These are phyloP conservation scores for Archegozetes longisetosus DNA, from an alignment of 1,140 invertebrate species.

Conservation along the genomic window DNA sequence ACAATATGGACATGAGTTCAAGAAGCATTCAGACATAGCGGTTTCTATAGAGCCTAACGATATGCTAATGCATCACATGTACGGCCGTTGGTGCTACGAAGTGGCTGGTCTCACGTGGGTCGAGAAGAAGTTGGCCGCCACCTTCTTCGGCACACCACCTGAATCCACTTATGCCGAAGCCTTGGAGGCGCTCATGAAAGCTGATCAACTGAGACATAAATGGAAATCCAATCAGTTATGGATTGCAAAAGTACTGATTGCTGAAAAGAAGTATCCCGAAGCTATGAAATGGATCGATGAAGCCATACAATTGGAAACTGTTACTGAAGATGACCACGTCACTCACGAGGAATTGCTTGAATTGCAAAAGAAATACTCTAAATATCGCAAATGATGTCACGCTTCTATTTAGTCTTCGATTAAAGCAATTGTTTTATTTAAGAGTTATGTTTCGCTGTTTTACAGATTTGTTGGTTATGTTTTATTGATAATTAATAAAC, in stretches of 20 bases:
- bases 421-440: too few relatives aligned
- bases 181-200: conserved; percentile 42
- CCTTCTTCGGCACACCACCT: conserved; percentile 49
- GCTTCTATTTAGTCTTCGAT: too few relatives aligned
- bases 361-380: conserved; percentile 20
- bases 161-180: conserved; percentile 46
- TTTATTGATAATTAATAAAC: too few relatives aligned
- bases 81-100: conserved; percentile 51
- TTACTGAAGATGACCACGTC: conserved; percentile 27
- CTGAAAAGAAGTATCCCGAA: conserved; percentile 30
- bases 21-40: conserved; percentile 50
- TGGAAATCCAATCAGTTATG: conserved; percentile 54
- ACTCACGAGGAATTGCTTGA: conserved; percentile 20
- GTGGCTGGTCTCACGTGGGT: conserved; percentile 48
- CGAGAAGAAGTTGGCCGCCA: conserved; percentile 49
- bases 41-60: conserved; percentile 47
- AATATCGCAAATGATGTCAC: too few relatives aligned
- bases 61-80: conserved; percentile 45
- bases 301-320: conserved; percentile 29
- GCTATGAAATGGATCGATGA: conserved; percentile 41
- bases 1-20: conserved; percentile 22
- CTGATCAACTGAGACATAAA: conserved; percentile 40
- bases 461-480: too few relatives aligned
- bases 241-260: conserved; percentile 40
- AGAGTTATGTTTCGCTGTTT: too few relatives aligned